Conservation (phyloP, 2,113 vertebrate species). For the Gallinago undulata region DNA sequence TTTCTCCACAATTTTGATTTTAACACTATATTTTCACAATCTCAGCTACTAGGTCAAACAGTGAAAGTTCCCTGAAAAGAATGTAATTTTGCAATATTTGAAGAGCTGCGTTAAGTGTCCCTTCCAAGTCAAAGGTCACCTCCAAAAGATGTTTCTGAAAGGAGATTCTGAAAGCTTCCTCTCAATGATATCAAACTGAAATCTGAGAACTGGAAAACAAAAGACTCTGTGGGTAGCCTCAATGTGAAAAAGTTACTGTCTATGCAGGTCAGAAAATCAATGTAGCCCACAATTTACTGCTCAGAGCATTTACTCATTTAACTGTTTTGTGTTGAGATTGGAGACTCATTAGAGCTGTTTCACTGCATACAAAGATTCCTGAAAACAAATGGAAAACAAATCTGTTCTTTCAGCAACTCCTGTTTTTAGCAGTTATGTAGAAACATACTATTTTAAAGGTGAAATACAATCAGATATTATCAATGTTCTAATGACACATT, state of each 20-base stretch:
- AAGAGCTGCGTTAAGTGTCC: not conserved
- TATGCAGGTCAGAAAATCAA: constrained; percentile 50
- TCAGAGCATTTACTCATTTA: constrained; percentile 35
- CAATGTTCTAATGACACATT: not conserved
- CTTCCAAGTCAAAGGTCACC: constrained; percentile 58
- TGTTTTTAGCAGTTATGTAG: not conserved
- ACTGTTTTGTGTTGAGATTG: constrained; percentile 21
- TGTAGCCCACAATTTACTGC: constrained; percentile 40
- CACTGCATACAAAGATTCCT: not conserved
- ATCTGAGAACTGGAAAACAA: constrained; percentile 21
- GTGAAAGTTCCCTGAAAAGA: not conserved
- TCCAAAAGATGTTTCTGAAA: constrained; percentile 21
- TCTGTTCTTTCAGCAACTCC: not conserved
- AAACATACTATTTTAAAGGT: not conserved
- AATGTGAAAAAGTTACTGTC: constrained; percentile 27
- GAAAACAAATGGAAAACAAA: constrained; percentile 1
- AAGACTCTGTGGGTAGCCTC: constrained; percentile 14
- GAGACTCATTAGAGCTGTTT: not conserved
- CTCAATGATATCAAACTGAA: constrained; percentile 30
- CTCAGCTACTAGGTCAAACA: not conserved
- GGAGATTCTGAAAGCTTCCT: constrained; percentile 39
- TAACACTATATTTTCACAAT: not conserved
- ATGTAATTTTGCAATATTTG: not conserved
- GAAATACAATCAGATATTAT: not conserved
- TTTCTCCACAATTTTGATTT: not conserved